Percentiles rank a stretch among this genome's conserved stretches.
Evolutionary conservation across 2,888 invertebrate species (phyloP).

Genomic region (Andrena fulva): DNA sequence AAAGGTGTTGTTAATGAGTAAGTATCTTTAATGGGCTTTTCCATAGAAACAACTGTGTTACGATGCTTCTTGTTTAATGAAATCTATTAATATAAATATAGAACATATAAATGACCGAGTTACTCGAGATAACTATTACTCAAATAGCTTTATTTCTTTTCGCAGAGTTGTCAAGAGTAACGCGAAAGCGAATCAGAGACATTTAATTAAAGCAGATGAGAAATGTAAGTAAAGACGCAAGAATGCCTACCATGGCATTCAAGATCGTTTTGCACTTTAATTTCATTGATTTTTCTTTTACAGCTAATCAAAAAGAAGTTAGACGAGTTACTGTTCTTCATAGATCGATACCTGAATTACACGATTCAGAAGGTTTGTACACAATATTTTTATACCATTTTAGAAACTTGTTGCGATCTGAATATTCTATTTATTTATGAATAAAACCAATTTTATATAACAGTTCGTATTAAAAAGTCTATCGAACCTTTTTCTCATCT

Average conservation of each 20-base stretch:
- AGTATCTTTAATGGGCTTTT: constrained; percentile 59
- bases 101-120: neutral
- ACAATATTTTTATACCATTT: constrained; percentile 22
- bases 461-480: neutral
- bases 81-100: neutral
- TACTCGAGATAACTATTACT: neutral
- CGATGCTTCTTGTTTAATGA: neutral
- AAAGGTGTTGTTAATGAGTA: constrained; percentile 86
- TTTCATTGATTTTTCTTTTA: constrained; percentile 9
- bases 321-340: constrained; percentile 80
- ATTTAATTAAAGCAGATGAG: constrained; percentile 77
- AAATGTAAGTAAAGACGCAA: constrained; percentile 75
- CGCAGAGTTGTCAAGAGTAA: constrained; percentile 80
- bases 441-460: neutral
- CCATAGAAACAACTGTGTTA: neutral
- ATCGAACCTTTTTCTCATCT: neutral
- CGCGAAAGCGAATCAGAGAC: constrained; percentile 79
- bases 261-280: constrained; percentile 1
- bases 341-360: constrained; percentile 76
- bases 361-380: constrained; percentile 78
- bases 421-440: neutral
- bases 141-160: constrained; percentile 20
- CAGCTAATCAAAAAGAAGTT: constrained; percentile 78
- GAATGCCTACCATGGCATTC: neutral
- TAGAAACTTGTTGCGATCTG: neutral